These are phyloP conservation scores for Adelphocoris suturalis DNA, from an alignment of 2,888 invertebrate genomes.

Conservation along the genomic window DNA sequence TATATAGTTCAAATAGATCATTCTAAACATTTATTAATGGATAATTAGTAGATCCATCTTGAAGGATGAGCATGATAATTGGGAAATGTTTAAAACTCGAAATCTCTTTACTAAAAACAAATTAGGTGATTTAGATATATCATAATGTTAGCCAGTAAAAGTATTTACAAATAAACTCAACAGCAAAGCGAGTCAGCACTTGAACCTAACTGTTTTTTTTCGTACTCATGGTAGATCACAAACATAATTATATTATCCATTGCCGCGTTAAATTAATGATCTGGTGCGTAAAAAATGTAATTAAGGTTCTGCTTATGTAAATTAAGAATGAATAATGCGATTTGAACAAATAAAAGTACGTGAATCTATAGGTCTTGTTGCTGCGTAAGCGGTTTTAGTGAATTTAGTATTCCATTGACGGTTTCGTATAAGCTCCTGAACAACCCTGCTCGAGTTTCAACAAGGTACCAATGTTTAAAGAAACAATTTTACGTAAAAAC, in stretches of 20 bases:
- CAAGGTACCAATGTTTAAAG: neutral
- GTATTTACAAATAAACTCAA: conserved; percentile 10
- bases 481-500: too few relatives aligned
- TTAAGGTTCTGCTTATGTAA: too few relatives aligned
- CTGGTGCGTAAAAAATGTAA: too few relatives aligned
- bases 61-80: neutral
- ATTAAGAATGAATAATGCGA: too few relatives aligned
- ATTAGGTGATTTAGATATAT: neutral
- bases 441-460: neutral
- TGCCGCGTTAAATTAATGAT: too few relatives aligned
- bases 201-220: neutral
- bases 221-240: neutral
- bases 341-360: too few relatives aligned
- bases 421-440: conserved; percentile 19
- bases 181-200: conserved; percentile 21
- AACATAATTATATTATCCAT: too few relatives aligned
- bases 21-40: conserved; percentile 2
- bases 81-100: neutral
- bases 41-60: neutral
- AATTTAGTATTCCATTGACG: neutral
- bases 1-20: conserved; percentile 16
- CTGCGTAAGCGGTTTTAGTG: too few relatives aligned
- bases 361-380: too few relatives aligned
- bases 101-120: conserved; percentile 3
- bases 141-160: neutral